A percentile compares a stretch with the other conserved stretches of the same genome.
phyloP scores from a whole-genome alignment of 1,140 invertebrate genomes.

The Apis laboriosa region DNA sequence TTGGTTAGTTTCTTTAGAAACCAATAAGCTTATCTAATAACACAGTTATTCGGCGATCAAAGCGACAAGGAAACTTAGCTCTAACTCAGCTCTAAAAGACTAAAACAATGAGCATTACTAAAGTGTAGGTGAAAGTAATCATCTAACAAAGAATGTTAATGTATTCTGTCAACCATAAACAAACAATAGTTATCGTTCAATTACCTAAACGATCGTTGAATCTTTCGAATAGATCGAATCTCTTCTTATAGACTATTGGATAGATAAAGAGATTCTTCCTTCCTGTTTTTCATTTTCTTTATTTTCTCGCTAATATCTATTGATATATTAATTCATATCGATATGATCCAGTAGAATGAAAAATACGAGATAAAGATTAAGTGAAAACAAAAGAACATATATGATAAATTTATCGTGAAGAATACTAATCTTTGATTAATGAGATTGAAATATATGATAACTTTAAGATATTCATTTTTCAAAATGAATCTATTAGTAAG shows the following conservation, averaged over 20 bases:
- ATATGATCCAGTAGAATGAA: background rate
- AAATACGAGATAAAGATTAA: slow-evolving; percentile 37
- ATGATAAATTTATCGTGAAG: background rate
- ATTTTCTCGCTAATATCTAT: background rate
- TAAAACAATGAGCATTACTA: slow-evolving; percentile 59
- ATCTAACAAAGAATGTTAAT: slow-evolving; percentile 59
- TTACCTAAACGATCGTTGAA: slow-evolving; percentile 54
- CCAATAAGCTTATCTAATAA: slow-evolving; percentile 39
- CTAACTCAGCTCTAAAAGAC: slow-evolving; percentile 36
- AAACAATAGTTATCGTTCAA: slow-evolving; percentile 59
- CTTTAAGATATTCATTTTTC: too few relatives aligned
- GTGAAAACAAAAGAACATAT: slow-evolving; percentile 40
- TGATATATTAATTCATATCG: background rate
- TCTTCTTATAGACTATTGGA: slow-evolving; percentile 26
- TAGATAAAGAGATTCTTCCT: slow-evolving; percentile 15
- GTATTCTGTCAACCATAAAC: slow-evolving; percentile 61
- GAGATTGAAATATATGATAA: background rate
- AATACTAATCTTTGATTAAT: slow-evolving; percentile 17
- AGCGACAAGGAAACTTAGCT: slow-evolving; percentile 28
- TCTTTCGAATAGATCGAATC: slow-evolving; percentile 34
- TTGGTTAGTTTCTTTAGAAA: slow-evolving; percentile 19
- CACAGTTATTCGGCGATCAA: slow-evolving; percentile 7
- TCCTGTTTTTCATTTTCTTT: background rate
- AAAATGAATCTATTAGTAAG: too few relatives aligned
- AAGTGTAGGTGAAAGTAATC: slow-evolving; percentile 66